phyloP scores from a whole-genome alignment of 2,888 invertebrate species.

The Apotomis betuletana region DNA sequence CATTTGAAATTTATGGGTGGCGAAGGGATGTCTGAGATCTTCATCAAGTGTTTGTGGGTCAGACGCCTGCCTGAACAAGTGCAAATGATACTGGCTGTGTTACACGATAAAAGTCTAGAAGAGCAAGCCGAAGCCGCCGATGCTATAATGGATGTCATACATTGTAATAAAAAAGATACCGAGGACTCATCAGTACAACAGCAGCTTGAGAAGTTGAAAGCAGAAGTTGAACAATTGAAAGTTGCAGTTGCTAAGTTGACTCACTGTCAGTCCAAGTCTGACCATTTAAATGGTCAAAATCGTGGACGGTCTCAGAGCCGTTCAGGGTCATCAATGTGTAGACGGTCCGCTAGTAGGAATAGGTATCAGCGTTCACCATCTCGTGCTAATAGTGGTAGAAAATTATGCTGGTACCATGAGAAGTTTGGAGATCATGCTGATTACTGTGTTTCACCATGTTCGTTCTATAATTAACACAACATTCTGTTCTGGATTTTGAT shows the following conservation, averaged over 20 bases:
- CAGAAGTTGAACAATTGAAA: slow-evolving; percentile 11
- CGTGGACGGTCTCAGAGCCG: slow-evolving; percentile 6
- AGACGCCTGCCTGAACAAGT: slow-evolving; percentile 6
- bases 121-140: slow-evolving; percentile 11
- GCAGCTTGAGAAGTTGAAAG: slow-evolving; percentile 5
- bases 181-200: neutral
- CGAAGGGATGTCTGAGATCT: neutral
- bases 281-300: neutral
- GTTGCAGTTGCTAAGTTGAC: slow-evolving; percentile 1
- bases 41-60: slow-evolving; percentile 10
- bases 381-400: neutral
- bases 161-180: neutral
- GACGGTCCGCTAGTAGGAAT: neutral
- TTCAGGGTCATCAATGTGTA: neutral
- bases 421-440: slow-evolving; percentile 9
- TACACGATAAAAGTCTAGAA: slow-evolving; percentile 16
- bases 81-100: neutral
- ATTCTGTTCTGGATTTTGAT: too few species aligned
- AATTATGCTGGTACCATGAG: slow-evolving; percentile 24
- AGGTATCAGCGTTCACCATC: neutral
- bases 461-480: too few species aligned
- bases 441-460: too few species aligned
- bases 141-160: slow-evolving; percentile 5
- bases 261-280: neutral
- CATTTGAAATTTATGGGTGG: slow-evolving; percentile 1